These are phyloP conservation scores for Astatotilapia flaviijosephi DNA, from an alignment of 2,113 vertebrate species.

Conservation along the genomic window DNA sequence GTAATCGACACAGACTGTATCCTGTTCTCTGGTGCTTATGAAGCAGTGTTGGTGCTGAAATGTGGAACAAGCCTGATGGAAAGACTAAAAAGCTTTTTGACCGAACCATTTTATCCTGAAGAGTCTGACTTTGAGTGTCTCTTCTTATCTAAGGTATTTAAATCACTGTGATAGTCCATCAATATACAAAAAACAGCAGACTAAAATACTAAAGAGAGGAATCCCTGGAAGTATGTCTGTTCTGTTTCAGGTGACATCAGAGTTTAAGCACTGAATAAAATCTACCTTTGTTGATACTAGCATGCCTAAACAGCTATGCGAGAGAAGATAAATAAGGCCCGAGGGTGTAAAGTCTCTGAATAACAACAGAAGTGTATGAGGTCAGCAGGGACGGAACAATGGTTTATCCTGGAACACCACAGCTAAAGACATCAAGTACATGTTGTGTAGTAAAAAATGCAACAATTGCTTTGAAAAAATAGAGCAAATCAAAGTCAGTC, in stretches of 20 bases:
- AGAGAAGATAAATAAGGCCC: neutral
- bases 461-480: neutral
- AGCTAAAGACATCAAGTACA: neutral
- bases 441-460: neutral
- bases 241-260: neutral
- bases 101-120: neutral
- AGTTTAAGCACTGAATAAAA: neutral
- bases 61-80: neutral
- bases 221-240: neutral
- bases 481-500: neutral
- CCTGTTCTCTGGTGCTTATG: neutral
- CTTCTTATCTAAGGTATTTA: neutral
- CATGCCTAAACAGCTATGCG: neutral
- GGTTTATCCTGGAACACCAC: neutral
- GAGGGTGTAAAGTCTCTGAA: neutral
- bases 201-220: neutral
- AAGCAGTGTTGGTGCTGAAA: neutral
- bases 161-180: neutral
- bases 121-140: neutral
- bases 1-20: neutral
- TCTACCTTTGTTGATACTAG: neutral
- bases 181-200: neutral
- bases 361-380: neutral
- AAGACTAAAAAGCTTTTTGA: neutral
- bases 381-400: neutral